Conservation (phyloP, 1,140 invertebrate genomes). For the Bombus pyrosoma region DNA sequence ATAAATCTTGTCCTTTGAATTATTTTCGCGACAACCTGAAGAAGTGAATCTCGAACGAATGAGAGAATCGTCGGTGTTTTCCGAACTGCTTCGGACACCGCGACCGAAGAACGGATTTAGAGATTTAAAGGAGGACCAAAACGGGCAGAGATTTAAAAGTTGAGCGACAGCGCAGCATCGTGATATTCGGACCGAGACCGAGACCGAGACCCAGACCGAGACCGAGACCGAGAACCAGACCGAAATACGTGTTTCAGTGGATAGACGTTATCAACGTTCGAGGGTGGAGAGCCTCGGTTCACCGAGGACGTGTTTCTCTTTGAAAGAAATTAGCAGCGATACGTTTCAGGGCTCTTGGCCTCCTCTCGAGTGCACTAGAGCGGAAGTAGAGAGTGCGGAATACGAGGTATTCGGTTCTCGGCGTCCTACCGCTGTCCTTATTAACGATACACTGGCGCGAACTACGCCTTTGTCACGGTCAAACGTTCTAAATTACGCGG, state of each 20-base stretch:
- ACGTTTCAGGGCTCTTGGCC: conserved; percentile 50
- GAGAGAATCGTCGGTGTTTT: neutral
- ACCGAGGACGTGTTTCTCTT: conserved; percentile 46
- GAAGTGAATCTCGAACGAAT: neutral
- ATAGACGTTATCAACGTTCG: conserved; percentile 15
- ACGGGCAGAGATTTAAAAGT: no score
- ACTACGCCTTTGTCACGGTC: conserved; percentile 26
- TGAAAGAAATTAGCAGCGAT: conserved; percentile 51
- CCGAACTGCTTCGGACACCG: neutral
- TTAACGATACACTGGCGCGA: conserved; percentile 24
- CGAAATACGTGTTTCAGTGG: conserved; percentile 20
- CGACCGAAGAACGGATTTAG: neutral
- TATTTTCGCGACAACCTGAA: neutral
- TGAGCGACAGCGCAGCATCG: neutral
- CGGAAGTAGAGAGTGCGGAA: conserved; percentile 6
- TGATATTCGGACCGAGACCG: neutral
- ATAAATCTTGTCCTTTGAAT: neutral
- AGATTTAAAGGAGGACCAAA: neutral
- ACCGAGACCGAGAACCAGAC: neutral
- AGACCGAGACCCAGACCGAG: neutral
- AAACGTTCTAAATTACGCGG: neutral
- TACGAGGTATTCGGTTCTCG: conserved; percentile 25
- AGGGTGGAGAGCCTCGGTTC: neutral
- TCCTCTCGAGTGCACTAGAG: conserved; percentile 45
- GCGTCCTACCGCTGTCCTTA: conserved; percentile 19